These are phyloP conservation scores for Stenodema calcarata DNA, from an alignment of 2,888 invertebrate genomes.

Conservation along the genomic window DNA sequence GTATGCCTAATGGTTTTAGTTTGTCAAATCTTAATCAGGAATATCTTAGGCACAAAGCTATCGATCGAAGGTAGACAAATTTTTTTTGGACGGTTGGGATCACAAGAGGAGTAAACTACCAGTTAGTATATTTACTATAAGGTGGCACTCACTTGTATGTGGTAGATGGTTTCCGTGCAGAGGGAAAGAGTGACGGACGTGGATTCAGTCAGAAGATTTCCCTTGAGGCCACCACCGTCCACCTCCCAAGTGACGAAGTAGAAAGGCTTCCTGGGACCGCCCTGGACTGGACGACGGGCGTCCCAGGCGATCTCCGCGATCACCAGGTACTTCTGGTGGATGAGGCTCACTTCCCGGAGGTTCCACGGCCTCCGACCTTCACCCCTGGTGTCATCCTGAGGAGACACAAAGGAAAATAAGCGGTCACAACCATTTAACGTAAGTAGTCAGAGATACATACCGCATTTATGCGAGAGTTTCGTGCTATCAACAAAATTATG, in stretches of 20 bases:
- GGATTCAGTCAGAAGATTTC: slow-evolving; percentile 81
- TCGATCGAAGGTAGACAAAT: too few relatives aligned
- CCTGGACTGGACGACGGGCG: slow-evolving; percentile 60
- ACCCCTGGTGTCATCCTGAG: slow-evolving; percentile 50
- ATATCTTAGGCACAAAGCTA: too few relatives aligned
- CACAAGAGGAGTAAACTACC: too few relatives aligned
- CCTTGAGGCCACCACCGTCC: slow-evolving; percentile 80
- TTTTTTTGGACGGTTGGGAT: too few relatives aligned
- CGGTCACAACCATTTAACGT: too few relatives aligned
- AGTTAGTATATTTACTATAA: too few relatives aligned
- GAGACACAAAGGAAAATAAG: neutral
- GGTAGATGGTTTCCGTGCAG: slow-evolving; percentile 82
- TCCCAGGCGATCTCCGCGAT: slow-evolving; percentile 79
- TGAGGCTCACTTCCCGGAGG: slow-evolving; percentile 72
- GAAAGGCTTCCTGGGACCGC: slow-evolving; percentile 63
- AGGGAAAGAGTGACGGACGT: slow-evolving; percentile 79
- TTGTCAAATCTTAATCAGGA: too few relatives aligned
- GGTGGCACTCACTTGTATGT: slow-evolving; percentile 71
- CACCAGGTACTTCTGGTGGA: slow-evolving; percentile 71
- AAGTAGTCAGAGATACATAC: too few relatives aligned
- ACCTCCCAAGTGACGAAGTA: slow-evolving; percentile 86
- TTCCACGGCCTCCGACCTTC: slow-evolving; percentile 64
- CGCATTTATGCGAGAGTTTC: too few relatives aligned
- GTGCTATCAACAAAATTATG: neutral
- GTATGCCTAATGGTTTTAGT: too few relatives aligned